Conservation (phyloP, 1,140 invertebrate species). For the Drosophila suzukii region DNA sequence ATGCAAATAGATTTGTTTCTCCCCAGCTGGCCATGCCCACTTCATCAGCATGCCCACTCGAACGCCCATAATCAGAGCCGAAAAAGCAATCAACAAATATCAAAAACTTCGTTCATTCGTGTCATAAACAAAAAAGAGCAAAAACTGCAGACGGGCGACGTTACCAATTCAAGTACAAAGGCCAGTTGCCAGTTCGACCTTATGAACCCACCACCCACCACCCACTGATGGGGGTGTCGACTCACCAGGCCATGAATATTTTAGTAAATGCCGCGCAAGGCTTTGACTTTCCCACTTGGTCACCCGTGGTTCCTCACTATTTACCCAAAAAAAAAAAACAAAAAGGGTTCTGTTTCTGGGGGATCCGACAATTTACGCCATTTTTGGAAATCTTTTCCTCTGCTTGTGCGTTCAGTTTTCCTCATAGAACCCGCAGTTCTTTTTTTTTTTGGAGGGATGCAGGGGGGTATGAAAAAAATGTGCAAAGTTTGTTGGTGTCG, state of each 20-base stretch:
- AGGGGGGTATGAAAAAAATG: slow-evolving; percentile 49
- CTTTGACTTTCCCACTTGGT: slow-evolving; percentile 75
- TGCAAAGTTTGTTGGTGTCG: slow-evolving; percentile 73
- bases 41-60: slow-evolving; percentile 27
- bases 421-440: slow-evolving; percentile 8
- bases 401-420: slow-evolving; percentile 38
- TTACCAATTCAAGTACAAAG: slow-evolving; percentile 52
- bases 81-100: slow-evolving; percentile 78
- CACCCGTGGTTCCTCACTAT: slow-evolving; percentile 59
- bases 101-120: slow-evolving; percentile 75
- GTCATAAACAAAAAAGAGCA: slow-evolving; percentile 69
- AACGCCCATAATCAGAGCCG: slow-evolving; percentile 53
- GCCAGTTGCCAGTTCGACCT: slow-evolving; percentile 57
- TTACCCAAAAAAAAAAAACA: slow-evolving; percentile 39
- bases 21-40: slow-evolving; percentile 31
- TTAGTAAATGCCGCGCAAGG: slow-evolving; percentile 75
- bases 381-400: slow-evolving; percentile 64
- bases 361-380: slow-evolving; percentile 70
- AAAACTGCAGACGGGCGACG: slow-evolving; percentile 29
- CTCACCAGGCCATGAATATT: slow-evolving; percentile 78
- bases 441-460: slow-evolving; percentile 1
- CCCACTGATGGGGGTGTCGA: slow-evolving; percentile 53
- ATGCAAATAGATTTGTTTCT: slow-evolving; percentile 48
- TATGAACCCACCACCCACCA: background rate
- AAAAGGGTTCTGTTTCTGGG: slow-evolving; percentile 50